phyloP scores from a whole-genome alignment of 2,797 vertebrate species.

The Phrynocephalus forsythii region DNA sequence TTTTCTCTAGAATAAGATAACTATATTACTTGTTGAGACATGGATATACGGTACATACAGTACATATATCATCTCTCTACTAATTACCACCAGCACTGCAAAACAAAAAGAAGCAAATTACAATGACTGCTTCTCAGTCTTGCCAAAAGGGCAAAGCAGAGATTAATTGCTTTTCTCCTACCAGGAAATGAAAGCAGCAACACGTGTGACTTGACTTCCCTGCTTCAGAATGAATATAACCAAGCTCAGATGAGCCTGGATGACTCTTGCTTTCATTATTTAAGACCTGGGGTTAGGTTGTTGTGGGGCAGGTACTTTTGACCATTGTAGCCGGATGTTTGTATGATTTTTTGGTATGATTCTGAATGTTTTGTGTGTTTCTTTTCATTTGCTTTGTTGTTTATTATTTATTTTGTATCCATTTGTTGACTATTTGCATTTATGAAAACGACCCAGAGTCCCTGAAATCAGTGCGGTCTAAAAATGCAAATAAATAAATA shows the following conservation, averaged over 20 bases:
- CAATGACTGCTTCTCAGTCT: conserved; percentile 8
- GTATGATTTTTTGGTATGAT: no score
- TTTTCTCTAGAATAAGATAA: neutral
- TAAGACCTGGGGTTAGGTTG: neutral
- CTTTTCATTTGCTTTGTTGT: no score
- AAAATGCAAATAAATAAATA: no score
- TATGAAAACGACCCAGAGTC: no score
- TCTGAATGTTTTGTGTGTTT: no score
- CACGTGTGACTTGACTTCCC: conserved; percentile 11
- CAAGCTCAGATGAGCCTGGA: neutral
- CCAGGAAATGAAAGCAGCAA: conserved; percentile 31
- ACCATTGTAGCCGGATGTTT: neutral
- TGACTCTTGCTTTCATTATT: conserved; percentile 14
- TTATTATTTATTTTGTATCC: no score
- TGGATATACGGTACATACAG: no score
- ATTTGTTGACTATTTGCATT: no score
- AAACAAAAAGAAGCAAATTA: neutral
- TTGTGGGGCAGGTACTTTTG: neutral
- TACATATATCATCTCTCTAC: conserved; percentile 1
- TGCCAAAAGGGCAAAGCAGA: conserved; percentile 19
- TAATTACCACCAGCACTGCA: neutral
- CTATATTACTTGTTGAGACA: neutral
- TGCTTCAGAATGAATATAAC: conserved; percentile 11
- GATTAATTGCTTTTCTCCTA: conserved; percentile 25
- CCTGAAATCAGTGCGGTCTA: no score